phyloP scores from a whole-genome alignment of 1,140 invertebrate species.

The Probaryconus sp. region DNA sequence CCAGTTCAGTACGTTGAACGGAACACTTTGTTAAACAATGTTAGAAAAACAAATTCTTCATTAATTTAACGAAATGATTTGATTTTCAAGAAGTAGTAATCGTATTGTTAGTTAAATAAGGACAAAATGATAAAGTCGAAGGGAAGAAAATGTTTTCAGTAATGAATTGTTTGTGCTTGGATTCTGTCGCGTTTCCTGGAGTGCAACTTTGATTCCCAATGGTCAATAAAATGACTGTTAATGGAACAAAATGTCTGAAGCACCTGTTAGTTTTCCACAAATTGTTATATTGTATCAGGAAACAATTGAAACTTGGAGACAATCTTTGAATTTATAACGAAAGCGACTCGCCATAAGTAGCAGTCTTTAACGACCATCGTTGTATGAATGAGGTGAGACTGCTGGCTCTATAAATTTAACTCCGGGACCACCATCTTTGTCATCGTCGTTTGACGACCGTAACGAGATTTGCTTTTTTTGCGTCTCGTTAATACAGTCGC shows the following conservation, averaged over 20 bases:
- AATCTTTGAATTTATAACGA: conserved; percentile 65
- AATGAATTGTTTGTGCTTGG: too few relatives aligned
- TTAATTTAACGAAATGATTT: too few relatives aligned
- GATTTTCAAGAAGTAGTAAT: too few relatives aligned
- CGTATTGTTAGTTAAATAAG: too few relatives aligned
- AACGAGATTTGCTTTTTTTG: conserved; percentile 67
- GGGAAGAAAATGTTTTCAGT: too few relatives aligned
- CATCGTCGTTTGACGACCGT: conserved; percentile 69
- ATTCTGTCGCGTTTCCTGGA: not conserved
- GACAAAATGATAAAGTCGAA: too few relatives aligned
- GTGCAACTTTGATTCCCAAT: not conserved
- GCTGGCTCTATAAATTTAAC: conserved; percentile 71
- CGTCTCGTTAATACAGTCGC: conserved; percentile 60
- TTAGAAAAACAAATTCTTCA: too few relatives aligned
- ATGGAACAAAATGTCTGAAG: not conserved
- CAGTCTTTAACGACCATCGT: conserved; percentile 64
- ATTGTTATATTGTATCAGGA: conserved; percentile 24
- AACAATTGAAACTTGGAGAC: conserved; percentile 64
- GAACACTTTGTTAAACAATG: too few relatives aligned
- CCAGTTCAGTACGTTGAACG: too few relatives aligned
- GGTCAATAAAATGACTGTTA: not conserved
- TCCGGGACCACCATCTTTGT: conserved; percentile 68
- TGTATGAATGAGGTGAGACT: conserved; percentile 66
- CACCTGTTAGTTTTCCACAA: conserved; percentile 16
- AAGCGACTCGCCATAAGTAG: conserved; percentile 62